Percentiles rank a stretch among this genome's conserved stretches.
Evolutionary conservation across 2,113 vertebrate genomes (phyloP).

Genomic region (Todiramphus saurophagus): DNA sequence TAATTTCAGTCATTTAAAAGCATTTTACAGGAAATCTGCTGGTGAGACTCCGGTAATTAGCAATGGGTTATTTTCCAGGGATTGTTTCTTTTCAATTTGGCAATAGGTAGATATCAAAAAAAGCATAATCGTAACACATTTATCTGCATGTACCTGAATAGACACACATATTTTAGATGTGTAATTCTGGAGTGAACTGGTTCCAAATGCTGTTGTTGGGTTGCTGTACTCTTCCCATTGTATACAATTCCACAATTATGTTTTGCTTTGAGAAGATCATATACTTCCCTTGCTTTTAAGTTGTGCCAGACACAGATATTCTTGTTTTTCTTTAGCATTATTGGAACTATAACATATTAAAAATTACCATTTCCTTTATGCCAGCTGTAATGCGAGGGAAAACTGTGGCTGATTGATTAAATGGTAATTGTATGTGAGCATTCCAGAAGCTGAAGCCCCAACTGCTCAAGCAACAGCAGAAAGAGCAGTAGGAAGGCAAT

Average conservation of each 20-base stretch:
- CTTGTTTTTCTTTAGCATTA: background rate
- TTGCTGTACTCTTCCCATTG: background rate
- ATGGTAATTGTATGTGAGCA: background rate
- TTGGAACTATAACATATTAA: background rate
- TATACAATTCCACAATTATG: background rate
- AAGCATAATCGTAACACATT: background rate
- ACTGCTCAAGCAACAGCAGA: background rate
- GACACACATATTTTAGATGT: background rate
- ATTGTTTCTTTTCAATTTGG: background rate
- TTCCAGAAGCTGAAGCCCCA: background rate
- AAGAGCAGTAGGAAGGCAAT: background rate
- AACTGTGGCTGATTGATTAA: background rate
- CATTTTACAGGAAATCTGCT: background rate
- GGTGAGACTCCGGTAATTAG: background rate
- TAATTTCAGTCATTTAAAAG: constrained; percentile 3
- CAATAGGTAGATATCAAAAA: background rate
- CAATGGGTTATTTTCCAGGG: background rate
- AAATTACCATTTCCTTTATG: background rate
- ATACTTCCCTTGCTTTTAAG: background rate
- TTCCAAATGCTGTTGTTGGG: background rate
- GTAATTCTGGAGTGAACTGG: background rate
- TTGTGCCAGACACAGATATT: background rate
- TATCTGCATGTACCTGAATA: background rate
- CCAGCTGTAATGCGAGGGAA: background rate
- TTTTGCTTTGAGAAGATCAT: background rate